Percentiles rank a stretch among this genome's conserved stretches.
These are phyloP conservation scores for Chalcosyrphus nemorum DNA, from an alignment of 2,888 invertebrate genomes.

Conservation along the genomic window DNA sequence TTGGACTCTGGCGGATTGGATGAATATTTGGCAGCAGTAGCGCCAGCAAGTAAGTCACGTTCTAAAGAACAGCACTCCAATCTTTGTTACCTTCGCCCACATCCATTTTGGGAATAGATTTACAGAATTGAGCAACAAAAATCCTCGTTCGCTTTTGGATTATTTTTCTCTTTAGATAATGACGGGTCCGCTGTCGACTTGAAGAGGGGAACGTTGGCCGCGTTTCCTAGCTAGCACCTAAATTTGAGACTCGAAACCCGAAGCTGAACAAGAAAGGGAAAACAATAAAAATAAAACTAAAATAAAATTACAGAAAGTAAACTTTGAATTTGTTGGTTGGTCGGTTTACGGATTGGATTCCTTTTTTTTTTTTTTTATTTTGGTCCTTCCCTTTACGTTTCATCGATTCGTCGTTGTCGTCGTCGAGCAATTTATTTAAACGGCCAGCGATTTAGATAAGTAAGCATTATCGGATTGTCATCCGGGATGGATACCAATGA, in stretches of 20 bases:
- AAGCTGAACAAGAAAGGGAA: not conserved
- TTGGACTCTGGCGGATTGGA: constrained; percentile 18
- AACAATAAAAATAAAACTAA: constrained; percentile 50
- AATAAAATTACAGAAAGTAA: constrained; percentile 50
- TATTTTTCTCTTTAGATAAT: constrained; percentile 17
- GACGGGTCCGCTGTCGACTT: constrained; percentile 10
- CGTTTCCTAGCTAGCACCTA: not conserved
- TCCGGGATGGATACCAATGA: constrained; percentile 36
- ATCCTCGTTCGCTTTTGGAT: not conserved
- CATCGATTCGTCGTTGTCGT: constrained; percentile 10
- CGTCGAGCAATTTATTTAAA: constrained; percentile 48
- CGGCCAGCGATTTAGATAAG: constrained; percentile 54
- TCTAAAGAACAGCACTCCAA: not conserved
- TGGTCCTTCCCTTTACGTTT: not conserved
- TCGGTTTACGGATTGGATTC: constrained; percentile 31
- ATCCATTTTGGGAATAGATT: constrained; percentile 23
- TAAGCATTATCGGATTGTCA: constrained; percentile 62
- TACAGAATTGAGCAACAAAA: constrained; percentile 26
- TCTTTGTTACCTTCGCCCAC: constrained; percentile 8
- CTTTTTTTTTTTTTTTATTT: constrained; percentile 10
- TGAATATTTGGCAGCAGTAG: not conserved
- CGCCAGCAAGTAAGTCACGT: not conserved
- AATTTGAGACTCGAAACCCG: constrained; percentile 14
- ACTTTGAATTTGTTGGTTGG: constrained; percentile 48
- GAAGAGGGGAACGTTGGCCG: constrained; percentile 8